These are phyloP conservation scores for Chaetogeoica ovagalla DNA, from an alignment of 2,888 invertebrate genomes.

Conservation along the genomic window DNA sequence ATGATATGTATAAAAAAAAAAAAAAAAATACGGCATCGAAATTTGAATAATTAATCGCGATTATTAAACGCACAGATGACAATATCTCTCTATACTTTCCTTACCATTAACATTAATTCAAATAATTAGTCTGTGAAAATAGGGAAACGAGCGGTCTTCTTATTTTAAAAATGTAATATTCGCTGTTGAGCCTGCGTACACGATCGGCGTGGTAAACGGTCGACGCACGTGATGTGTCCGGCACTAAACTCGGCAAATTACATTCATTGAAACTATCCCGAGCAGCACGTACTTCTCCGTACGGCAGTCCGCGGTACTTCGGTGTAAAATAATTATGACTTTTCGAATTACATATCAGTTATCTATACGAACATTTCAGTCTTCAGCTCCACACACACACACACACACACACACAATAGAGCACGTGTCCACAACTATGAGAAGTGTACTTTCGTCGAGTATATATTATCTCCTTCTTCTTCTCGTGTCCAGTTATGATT, in stretches of 20 bases:
- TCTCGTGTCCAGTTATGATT: no score
- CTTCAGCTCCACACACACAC: neutral
- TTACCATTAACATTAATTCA: no score
- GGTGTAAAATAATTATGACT: constrained; percentile 29
- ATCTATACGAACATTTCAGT: neutral
- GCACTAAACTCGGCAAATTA: neutral
- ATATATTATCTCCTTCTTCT: no score
- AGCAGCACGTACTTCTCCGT: constrained; percentile 3
- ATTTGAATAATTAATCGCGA: no score
- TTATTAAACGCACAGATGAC: no score
- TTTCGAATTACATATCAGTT: constrained; percentile 20
- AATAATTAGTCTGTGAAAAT: neutral
- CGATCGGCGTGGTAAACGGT: neutral
- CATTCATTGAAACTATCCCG: constrained; percentile 13
- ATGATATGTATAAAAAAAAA: no score
- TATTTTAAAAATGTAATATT: neutral
- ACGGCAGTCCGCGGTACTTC: neutral
- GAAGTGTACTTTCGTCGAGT: constrained; percentile 17
- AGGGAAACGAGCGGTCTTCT: no score
- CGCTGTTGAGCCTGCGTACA: neutral
- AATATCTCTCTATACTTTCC: no score
- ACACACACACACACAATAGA: neutral
- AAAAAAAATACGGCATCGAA: no score
- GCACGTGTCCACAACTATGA: constrained; percentile 1
- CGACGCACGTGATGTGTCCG: constrained; percentile 3